Base-by-base conservation (phyloP, 2,113 vertebrate genomes). In the Cavia porcellus region DNA sequence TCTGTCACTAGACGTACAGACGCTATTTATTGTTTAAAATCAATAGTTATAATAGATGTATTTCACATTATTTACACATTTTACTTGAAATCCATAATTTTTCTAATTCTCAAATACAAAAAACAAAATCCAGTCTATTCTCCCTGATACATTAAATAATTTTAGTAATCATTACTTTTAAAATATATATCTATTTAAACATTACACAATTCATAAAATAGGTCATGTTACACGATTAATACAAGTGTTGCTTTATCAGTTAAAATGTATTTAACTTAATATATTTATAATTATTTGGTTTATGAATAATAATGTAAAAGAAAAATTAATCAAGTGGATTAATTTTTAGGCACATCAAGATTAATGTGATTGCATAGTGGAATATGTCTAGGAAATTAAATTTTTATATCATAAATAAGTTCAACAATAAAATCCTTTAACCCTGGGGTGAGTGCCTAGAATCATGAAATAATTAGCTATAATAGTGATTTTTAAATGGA, bases 401-500 rank as follows among this genome's bases (percentile, higher is more conserved):
- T 88, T 64, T 97, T 94, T 90, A 70, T 89, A 95, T 94, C 3
- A 42, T 22, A 79, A 7, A 52, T 11, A 94, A 86, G 81, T 17
- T 61, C 75, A 70, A 74, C 66, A 96, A 35, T 79, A 97, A 94
- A 87, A n/a, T 64, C 47, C 59, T 83, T 74, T 96, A 91, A 92
- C 90, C 72, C 72, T 88, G 0, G 0, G 30, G 11, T 47, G 6
- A 8, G 77, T 96, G 52, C 59, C 93, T 62, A 95, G 87, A 96
- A 90, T 95, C 61, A 22, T n/a, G 68, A 80, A 52, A 94, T 97
- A 94, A 87, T 70, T 96, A 32, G 35, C 30, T 75, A 20, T 32
- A 82, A 22, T 35, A 57, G 22, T 70, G 64, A 86, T 62, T 15
- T 15, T 59, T 6, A 92, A 87, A 9, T 35, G 12, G 13, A 86